Conservation (phyloP, 2,113 vertebrate species). For the Malurus melanocephalus region DNA sequence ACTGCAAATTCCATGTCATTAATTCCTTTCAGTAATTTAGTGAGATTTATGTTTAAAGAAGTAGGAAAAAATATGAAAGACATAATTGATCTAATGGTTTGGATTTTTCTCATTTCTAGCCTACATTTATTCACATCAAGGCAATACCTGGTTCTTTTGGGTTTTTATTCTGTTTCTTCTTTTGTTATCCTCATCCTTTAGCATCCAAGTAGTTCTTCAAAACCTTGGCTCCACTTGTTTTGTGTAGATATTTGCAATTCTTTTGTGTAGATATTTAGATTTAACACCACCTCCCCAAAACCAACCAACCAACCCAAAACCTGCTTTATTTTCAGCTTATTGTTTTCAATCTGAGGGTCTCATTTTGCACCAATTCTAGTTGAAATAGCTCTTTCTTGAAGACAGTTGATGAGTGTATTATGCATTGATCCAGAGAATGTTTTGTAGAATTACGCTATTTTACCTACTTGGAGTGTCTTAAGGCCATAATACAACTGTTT, state of each 20-base stretch:
- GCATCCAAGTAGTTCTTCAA: background rate
- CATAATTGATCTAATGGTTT: background rate
- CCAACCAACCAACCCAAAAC: background rate
- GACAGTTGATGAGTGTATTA: background rate
- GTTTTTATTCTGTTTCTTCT: background rate
- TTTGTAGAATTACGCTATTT: background rate
- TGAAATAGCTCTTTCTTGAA: background rate
- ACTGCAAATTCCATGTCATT: background rate
- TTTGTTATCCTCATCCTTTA: background rate
- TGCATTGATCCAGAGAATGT: background rate
- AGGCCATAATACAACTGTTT: background rate
- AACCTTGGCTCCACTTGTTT: background rate
- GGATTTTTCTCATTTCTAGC: background rate
- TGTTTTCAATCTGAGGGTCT: background rate
- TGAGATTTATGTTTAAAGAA: background rate
- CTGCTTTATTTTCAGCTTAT: background rate
- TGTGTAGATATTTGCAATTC: background rate
- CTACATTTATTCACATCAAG: background rate
- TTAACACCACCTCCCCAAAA: background rate
- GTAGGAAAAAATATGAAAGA: background rate
- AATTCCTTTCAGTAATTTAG: background rate
- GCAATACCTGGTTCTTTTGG: background rate
- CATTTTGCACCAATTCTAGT: background rate
- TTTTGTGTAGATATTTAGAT: background rate
- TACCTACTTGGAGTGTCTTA: background rate